These are phyloP conservation scores for Sylvietta virens DNA, from an alignment of 2,113 vertebrate genomes.

Conservation along the genomic window DNA sequence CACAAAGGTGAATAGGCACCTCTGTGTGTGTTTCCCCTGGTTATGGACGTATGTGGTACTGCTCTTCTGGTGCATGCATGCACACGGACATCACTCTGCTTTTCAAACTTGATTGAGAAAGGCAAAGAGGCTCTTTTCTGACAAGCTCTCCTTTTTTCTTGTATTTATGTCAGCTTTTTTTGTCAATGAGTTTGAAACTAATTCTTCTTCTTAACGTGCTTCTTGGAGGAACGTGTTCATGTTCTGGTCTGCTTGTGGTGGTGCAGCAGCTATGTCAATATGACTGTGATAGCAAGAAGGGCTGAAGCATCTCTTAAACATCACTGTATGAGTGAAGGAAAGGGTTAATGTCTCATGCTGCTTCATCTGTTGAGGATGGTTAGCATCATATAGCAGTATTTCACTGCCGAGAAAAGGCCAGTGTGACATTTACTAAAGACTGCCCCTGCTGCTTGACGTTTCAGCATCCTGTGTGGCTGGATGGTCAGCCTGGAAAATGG, in stretches of 20 bases:
- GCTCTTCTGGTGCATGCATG: background rate
- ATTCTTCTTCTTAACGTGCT: background rate
- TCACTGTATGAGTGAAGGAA: background rate
- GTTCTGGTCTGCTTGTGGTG: background rate
- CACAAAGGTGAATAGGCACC: background rate
- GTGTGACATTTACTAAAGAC: conserved; percentile 34
- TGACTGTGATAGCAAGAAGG: background rate
- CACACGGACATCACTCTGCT: rapidly evolving
- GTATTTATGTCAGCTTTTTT: background rate
- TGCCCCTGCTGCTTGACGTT: background rate
- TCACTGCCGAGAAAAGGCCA: conserved; percentile 13
- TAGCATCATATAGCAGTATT: background rate
- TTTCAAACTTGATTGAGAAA: background rate
- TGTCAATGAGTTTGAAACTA: background rate
- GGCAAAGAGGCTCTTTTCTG: background rate
- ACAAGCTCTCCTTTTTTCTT: background rate
- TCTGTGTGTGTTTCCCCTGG: background rate
- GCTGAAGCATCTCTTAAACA: background rate
- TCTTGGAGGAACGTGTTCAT: background rate
- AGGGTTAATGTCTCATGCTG: background rate
- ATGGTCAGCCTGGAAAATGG: background rate
- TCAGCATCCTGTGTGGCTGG: background rate
- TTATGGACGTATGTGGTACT: rapidly evolving
- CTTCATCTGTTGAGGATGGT: background rate
- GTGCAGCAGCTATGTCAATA: background rate